Evolutionary conservation across 2,113 vertebrate species (phyloP).

Genomic region (Bagarius yarrelli): DNA sequence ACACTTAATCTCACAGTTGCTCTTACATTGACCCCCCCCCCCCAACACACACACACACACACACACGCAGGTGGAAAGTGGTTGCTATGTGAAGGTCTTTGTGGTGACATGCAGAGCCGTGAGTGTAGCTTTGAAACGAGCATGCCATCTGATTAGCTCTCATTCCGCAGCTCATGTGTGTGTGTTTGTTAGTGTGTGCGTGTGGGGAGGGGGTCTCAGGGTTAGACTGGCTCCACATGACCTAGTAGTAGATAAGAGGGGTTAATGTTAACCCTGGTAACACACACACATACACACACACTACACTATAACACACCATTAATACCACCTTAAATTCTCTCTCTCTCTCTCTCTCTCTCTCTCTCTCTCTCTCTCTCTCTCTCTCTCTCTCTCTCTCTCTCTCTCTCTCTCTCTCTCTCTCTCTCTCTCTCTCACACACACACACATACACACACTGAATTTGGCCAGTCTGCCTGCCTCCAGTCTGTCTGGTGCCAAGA

Average conservation of each 20-base stretch:
- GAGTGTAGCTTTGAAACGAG: slow-evolving; percentile 32
- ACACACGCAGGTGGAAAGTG: slow-evolving; percentile 31
- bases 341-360: not conserved
- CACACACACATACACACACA: not conserved
- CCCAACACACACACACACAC: slow-evolving; percentile 13
- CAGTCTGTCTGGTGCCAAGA: slow-evolving; percentile 43
- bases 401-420: not conserved
- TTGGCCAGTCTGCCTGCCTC: slow-evolving; percentile 39
- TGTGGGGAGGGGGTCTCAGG: slow-evolving; percentile 20
- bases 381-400: not conserved
- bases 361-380: not conserved
- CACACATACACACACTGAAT: slow-evolving; percentile 29
- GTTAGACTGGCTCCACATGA: slow-evolving; percentile 40
- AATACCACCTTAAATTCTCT: not conserved
- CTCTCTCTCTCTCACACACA: not conserved
- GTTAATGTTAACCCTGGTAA: slow-evolving; percentile 41
- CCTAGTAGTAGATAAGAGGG: slow-evolving; percentile 39
- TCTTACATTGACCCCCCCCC: not conserved
- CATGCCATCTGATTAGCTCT: slow-evolving; percentile 37
- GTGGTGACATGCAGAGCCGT: slow-evolving; percentile 32
- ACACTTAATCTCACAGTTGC: not conserved
- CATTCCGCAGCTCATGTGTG: not conserved
- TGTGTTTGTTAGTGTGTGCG: not conserved
- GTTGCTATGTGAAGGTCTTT: slow-evolving; percentile 37
- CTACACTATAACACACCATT: not conserved